Percentiles rank a stretch among this genome's conserved stretches.
These are phyloP conservation scores for Amphilophus citrinellus DNA, from an alignment of 2,113 vertebrate species.

Conservation along the genomic window DNA sequence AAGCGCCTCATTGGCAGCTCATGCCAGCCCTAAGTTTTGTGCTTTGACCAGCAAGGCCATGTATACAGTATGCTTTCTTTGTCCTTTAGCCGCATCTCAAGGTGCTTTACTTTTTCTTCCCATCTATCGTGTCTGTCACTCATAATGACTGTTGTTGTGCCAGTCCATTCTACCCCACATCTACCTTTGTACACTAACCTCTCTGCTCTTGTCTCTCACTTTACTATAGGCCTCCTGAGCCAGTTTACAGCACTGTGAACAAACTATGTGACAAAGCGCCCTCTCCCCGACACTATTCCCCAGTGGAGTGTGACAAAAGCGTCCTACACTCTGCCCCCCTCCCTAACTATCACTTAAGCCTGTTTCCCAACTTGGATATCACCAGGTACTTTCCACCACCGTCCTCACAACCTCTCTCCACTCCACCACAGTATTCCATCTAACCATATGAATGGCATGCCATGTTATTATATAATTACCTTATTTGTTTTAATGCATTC, in stretches of 20 bases:
- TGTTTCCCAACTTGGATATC: constrained; percentile 94
- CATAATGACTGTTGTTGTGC: not conserved
- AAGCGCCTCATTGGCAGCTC: not conserved
- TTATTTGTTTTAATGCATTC: not conserved
- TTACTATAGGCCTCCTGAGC: constrained; percentile 94
- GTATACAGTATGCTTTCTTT: not conserved
- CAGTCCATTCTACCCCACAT: not conserved
- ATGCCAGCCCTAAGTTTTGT: not conserved
- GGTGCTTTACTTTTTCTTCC: not conserved
- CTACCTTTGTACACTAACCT: constrained; percentile 53
- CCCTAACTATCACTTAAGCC: constrained; percentile 94
- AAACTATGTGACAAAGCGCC: constrained; percentile 96
- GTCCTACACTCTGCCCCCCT: constrained; percentile 93
- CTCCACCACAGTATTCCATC: not conserved
- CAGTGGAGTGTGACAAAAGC: constrained; percentile 95
- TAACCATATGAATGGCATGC: not conserved
- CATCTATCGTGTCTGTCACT: not conserved
- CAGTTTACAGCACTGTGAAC: constrained; percentile 99
- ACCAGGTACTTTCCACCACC: constrained; percentile 90
- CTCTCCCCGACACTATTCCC: constrained; percentile 96
- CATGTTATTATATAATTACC: not conserved
- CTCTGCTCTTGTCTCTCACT: constrained; percentile 68
- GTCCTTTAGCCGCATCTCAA: not conserved
- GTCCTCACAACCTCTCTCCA: constrained; percentile 54
- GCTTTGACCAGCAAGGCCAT: not conserved